Evolutionary conservation across 2,888 invertebrate genomes (phyloP).

Genomic region (Lamellibrachia satsuma): DNA sequence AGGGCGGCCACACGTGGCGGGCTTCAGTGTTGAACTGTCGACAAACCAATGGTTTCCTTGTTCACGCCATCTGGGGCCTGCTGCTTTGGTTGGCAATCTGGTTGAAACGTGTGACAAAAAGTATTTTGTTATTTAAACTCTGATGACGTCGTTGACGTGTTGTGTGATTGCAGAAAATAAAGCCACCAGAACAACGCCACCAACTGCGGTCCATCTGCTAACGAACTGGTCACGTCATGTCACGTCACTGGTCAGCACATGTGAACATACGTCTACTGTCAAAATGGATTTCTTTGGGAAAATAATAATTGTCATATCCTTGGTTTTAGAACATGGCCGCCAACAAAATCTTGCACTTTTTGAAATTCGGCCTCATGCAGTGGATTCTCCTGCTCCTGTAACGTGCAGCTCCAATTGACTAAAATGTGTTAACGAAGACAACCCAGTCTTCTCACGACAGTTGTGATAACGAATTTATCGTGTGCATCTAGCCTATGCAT

Average conservation of each 20-base stretch:
- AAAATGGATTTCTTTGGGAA: too few species aligned
- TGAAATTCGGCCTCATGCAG: too few species aligned
- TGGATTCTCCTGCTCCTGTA: neutral
- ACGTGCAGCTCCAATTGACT: neutral
- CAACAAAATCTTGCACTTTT: too few species aligned
- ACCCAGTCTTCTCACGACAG: neutral
- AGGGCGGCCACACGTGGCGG: neutral
- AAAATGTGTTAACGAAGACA: neutral
- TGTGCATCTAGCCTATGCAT: neutral
- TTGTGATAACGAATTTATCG: neutral
- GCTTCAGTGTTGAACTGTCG: neutral
- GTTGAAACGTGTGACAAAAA: neutral
- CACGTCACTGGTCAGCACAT: too few species aligned
- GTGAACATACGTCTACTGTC: too few species aligned
- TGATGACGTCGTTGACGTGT: neutral
- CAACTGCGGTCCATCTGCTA: too few species aligned
- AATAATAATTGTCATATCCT: too few species aligned
- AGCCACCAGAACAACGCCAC: neutral
- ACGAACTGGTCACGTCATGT: too few species aligned
- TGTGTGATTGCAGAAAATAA: neutral
- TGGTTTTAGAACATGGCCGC: too few species aligned
- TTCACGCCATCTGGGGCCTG: neutral
- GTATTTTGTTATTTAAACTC: neutral
- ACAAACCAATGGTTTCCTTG: neutral
- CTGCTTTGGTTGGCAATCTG: neutral